Percentiles rank a stretch among this genome's conserved stretches.
Evolutionary conservation across 2,113 vertebrate genomes (phyloP).

Genomic region (Pseudorhombus dupliciocellatus): DNA sequence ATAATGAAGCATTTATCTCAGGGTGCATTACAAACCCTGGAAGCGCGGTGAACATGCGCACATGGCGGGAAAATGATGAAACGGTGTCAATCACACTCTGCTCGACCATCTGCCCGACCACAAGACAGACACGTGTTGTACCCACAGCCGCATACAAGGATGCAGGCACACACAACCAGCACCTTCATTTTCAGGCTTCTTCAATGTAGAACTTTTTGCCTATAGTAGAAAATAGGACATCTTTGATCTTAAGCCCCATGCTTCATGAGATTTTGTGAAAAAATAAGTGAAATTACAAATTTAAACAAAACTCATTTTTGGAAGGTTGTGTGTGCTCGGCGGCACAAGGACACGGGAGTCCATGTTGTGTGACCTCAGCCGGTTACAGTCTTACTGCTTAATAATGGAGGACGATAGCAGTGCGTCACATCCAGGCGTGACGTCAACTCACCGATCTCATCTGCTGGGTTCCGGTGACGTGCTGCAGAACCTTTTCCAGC

Average conservation of each 20-base stretch:
- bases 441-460: slow-evolving; percentile 82
- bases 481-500: slow-evolving; percentile 84
- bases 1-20: slow-evolving; percentile 69
- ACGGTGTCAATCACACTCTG: slow-evolving; percentile 60
- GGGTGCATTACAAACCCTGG: slow-evolving; percentile 66
- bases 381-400: slow-evolving; percentile 37
- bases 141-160: slow-evolving; percentile 22
- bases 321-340: no score
- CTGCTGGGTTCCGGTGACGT: slow-evolving; percentile 84
- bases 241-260: no score
- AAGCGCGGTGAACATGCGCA: slow-evolving; percentile 54
- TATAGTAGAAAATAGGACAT: background rate
- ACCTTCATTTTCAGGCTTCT: slow-evolving; percentile 1
- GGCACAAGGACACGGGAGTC: background rate
- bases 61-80: slow-evolving; percentile 51
- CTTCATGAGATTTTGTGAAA: background rate
- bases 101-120: slow-evolving; percentile 64
- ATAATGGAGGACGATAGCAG: slow-evolving; percentile 54
- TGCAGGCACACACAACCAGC: slow-evolving; percentile 23
- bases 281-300: background rate
- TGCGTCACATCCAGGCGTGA: slow-evolving; percentile 42
- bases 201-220: background rate
- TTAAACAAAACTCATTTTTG: no score
- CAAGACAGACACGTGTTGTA: slow-evolving; percentile 49
- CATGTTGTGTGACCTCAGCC: slow-evolving; percentile 29